Evolutionary conservation across 2,797 vertebrate genomes (phyloP), one percentile per base, ranked within the genome.

Genomic region (Xenops minutus): DNA sequence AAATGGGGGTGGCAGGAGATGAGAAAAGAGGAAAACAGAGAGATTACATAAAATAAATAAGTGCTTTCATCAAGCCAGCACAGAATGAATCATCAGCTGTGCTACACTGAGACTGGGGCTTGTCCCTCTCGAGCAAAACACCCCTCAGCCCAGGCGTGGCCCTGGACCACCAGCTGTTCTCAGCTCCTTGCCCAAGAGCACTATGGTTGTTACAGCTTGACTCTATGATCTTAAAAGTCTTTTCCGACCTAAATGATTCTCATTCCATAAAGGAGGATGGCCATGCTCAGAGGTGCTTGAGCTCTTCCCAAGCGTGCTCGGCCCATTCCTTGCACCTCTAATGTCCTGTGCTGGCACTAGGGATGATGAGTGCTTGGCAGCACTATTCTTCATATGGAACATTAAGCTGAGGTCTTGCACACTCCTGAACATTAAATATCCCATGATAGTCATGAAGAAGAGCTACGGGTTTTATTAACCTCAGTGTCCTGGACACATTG

Each of bases 391-490:
- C 98, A 98, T 76, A 84, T 52, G 95, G 97, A 98, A 98, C 97
- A 98, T 98, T 98, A 98, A 98, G 94, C 95, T 61, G 97, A 98
- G 97, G 97, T 97, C 98, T 97, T 97, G 97, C 97, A 97, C 97
- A 97, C 95, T 94, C 97, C 92, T 88, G 96, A 98, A 97, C 97
- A 98, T 98, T 98, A 97, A 97, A 96, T 81, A 98, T 98, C 98
- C 98, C 98, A 97, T 97, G 98, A 97, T 97, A 96, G 97, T 90
- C 97, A 96, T 98, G 98, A 98, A 98, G 97, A 98, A 98, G 97
- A 98, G 97, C 97, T 98, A 98, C 95, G 97, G 97, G 97, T 98
- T 98, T 98, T 98, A 98, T 98, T 98, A 98, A 98, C 97, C 98
- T 98, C 96, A 21, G 96, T 98, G 97, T 98, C 97, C 98, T 89